These are phyloP conservation scores for Philhelius pedissequus DNA, from an alignment of 2,888 invertebrate species.

Conservation along the genomic window DNA sequence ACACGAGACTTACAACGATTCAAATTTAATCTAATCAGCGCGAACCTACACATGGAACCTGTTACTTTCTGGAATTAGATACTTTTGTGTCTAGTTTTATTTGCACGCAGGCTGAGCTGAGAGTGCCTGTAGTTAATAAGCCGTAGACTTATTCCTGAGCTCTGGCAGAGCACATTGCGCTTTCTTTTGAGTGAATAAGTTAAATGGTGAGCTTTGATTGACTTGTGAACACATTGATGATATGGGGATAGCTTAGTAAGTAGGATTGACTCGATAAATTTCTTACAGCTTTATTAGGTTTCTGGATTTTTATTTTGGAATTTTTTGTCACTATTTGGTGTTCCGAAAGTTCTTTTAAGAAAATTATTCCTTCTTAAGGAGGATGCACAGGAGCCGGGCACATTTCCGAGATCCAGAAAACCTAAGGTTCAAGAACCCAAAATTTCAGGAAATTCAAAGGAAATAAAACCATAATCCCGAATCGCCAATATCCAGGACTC, in stretches of 20 bases:
- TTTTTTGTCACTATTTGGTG: no score
- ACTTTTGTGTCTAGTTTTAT: constrained; percentile 13
- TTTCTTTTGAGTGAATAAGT: neutral
- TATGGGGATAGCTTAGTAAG: neutral
- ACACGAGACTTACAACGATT: constrained; percentile 24
- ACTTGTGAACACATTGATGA: constrained; percentile 8
- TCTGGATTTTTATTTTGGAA: no score
- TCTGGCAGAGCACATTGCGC: neutral
- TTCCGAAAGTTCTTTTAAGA: no score
- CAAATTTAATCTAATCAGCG: constrained; percentile 37
- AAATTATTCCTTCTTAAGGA: no score
- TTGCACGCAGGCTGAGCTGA: neutral
- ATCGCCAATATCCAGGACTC: no score
- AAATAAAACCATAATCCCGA: no score
- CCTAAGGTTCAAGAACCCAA: no score
- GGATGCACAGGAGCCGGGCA: no score
- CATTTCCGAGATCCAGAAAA: no score
- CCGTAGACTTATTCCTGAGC: constrained; percentile 9
- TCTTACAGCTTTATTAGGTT: no score
- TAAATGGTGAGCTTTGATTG: constrained; percentile 8
- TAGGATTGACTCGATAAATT: neutral
- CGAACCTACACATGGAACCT: constrained; percentile 2
- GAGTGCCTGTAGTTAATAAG: neutral
- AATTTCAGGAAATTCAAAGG: no score
- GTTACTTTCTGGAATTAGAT: constrained; percentile 13